Percentiles rank a stretch among this genome's conserved stretches.
phyloP scores from a whole-genome alignment of 2,888 invertebrate genomes.

The Polyploca ridens region DNA sequence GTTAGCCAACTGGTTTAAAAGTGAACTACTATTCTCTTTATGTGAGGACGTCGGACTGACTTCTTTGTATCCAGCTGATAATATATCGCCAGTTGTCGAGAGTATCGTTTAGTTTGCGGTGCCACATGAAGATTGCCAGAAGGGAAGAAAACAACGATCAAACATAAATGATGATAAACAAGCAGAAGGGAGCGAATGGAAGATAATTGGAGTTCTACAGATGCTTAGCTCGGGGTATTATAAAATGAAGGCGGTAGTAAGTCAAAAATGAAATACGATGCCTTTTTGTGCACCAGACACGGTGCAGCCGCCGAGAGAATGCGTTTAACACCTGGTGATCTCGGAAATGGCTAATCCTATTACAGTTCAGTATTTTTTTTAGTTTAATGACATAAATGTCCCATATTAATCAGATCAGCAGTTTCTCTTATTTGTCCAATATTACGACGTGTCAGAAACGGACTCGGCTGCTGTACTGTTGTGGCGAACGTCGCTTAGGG shows the following conservation, averaged over 20 bases:
- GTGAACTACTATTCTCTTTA: slow-evolving; percentile 88
- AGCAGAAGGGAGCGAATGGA: slow-evolving; percentile 61
- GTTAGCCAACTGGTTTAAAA: slow-evolving; percentile 88
- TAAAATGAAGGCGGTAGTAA: not conserved
- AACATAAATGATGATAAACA: slow-evolving; percentile 74
- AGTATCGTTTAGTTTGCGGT: slow-evolving; percentile 72
- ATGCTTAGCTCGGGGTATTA: slow-evolving; percentile 15
- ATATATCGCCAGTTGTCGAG: slow-evolving; percentile 72
- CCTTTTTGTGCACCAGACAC: too few relatives aligned
- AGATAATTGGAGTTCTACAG: slow-evolving; percentile 25
- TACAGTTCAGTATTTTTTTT: too few relatives aligned
- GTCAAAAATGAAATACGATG: too few relatives aligned
- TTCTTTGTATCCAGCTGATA: slow-evolving; percentile 80
- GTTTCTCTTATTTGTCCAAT: too few relatives aligned
- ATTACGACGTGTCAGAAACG: too few relatives aligned
- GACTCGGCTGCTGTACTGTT: too few relatives aligned
- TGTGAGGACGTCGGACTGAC: slow-evolving; percentile 83
- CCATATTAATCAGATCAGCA: too few relatives aligned
- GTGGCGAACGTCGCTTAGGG: too few relatives aligned
- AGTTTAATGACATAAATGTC: too few relatives aligned
- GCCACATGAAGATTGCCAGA: slow-evolving; percentile 82
- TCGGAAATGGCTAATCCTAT: too few relatives aligned
- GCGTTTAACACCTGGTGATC: too few relatives aligned
- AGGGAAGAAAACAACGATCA: slow-evolving; percentile 83
- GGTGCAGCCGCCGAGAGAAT: too few relatives aligned